Conservation (phyloP, 2,888 invertebrate genomes). For the Dioctria rufipes region DNA sequence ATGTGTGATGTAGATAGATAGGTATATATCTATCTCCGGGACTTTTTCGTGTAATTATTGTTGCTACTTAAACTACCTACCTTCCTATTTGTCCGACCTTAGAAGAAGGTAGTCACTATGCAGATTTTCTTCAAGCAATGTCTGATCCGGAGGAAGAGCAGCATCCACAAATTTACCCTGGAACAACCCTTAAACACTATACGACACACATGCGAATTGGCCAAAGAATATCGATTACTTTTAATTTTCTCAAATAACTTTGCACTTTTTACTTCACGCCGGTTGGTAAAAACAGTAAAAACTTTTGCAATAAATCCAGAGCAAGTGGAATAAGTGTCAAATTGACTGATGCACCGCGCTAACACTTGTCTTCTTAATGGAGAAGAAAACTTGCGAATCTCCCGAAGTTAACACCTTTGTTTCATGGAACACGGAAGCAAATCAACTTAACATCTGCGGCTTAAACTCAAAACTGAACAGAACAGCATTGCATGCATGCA, state of each 20-base stretch:
- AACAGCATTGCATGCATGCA: too few relatives aligned
- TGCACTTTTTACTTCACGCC: conserved; percentile 24
- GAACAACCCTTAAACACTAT: conserved; percentile 15
- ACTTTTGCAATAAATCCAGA: neutral
- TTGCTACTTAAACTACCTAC: neutral
- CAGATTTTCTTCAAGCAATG: too few relatives aligned
- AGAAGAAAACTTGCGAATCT: neutral
- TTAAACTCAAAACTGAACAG: neutral
- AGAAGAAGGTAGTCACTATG: neutral
- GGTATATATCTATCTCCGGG: neutral
- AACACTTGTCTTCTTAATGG: neutral
- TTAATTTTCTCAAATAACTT: neutral
- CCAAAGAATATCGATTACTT: conserved; percentile 20
- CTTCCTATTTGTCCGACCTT: neutral
- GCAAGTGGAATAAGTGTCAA: neutral
- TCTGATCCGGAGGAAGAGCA: neutral
- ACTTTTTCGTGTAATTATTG: neutral
- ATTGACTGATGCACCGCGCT: neutral
- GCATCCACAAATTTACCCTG: conserved; percentile 29
- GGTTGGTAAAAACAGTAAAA: neutral
- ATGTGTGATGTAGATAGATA: too few relatives aligned
- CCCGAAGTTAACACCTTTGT: neutral
- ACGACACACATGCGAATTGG: conserved; percentile 32
- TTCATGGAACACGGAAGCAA: neutral
- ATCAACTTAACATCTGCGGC: conserved; percentile 29